Evolutionary conservation across 2,113 vertebrate species (phyloP).

Genomic region (Variabilichromis moorii): DNA sequence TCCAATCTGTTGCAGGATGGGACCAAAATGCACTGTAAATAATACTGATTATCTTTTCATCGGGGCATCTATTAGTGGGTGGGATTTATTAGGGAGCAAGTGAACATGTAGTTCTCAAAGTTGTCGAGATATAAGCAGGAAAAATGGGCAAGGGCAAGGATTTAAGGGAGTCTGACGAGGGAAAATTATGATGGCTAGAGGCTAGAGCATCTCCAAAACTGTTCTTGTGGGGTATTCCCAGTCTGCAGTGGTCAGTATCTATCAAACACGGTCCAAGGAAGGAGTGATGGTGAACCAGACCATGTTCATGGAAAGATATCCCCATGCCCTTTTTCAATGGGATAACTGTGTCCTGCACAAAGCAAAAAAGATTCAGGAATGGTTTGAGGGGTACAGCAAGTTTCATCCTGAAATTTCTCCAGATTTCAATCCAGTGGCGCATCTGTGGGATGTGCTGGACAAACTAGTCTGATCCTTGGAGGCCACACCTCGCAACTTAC

Average conservation of each 20-base stretch:
- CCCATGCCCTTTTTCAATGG: not conserved
- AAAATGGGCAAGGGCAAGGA: not conserved
- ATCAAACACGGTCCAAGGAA: not conserved
- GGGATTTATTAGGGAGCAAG: not conserved
- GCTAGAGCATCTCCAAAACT: not conserved
- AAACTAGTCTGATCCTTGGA: not conserved
- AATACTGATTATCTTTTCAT: not conserved
- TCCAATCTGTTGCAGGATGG: not conserved
- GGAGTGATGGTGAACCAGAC: not conserved
- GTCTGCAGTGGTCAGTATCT: not conserved
- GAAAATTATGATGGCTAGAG: not conserved
- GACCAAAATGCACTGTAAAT: not conserved
- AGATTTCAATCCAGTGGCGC: not conserved
- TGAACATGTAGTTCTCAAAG: not conserved
- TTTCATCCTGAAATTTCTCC: not conserved
- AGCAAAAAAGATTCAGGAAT: not conserved
- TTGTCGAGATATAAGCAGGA: not conserved
- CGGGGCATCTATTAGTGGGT: not conserved
- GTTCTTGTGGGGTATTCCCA: not conserved
- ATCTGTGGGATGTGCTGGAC: not conserved
- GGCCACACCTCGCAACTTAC: not conserved
- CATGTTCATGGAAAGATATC: not conserved
- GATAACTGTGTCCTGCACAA: not conserved
- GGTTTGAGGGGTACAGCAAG: not conserved
- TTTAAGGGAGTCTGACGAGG: not conserved